A percentile compares a stretch with the other conserved stretches of the same genome.
These are phyloP conservation scores for Xenotilapia flavipinnis DNA, from an alignment of 2,113 vertebrate genomes.

Conservation along the genomic window DNA sequence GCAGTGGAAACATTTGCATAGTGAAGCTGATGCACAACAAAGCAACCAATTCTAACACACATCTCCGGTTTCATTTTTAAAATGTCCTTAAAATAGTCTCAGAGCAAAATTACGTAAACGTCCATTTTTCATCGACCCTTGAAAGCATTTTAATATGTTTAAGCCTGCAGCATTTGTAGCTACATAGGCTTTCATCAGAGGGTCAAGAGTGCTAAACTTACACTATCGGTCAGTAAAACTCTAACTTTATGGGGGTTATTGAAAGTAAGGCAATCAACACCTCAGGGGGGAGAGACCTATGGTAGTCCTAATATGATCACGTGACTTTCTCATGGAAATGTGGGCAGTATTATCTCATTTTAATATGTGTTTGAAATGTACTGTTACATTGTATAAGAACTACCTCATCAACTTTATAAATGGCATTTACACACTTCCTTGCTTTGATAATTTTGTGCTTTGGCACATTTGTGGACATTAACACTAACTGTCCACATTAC, in stretches of 20 bases:
- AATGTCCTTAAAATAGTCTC: constrained; percentile 16
- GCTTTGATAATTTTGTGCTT: background rate
- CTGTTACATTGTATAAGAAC: background rate
- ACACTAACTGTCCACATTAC: background rate
- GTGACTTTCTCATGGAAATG: background rate
- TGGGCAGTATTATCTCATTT: background rate
- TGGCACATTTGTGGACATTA: background rate
- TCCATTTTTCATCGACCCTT: constrained; percentile 35
- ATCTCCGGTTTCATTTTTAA: constrained; percentile 9
- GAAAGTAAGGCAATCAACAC: background rate
- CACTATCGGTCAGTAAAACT: background rate
- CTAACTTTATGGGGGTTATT: background rate
- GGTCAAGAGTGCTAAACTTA: background rate
- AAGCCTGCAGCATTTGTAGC: constrained; percentile 9
- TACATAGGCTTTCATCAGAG: background rate
- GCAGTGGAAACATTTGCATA: background rate
- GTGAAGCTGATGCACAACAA: background rate
- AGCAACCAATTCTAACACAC: background rate
- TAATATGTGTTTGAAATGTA: background rate
- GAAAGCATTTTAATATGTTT: constrained; percentile 48
- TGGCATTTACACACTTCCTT: background rate
- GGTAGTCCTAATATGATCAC: background rate
- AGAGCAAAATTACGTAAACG: constrained; percentile 30
- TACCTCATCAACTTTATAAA: background rate
- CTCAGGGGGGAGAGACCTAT: background rate